phyloP scores from a whole-genome alignment of 2,797 vertebrate genomes.

The Coilia nasus region DNA sequence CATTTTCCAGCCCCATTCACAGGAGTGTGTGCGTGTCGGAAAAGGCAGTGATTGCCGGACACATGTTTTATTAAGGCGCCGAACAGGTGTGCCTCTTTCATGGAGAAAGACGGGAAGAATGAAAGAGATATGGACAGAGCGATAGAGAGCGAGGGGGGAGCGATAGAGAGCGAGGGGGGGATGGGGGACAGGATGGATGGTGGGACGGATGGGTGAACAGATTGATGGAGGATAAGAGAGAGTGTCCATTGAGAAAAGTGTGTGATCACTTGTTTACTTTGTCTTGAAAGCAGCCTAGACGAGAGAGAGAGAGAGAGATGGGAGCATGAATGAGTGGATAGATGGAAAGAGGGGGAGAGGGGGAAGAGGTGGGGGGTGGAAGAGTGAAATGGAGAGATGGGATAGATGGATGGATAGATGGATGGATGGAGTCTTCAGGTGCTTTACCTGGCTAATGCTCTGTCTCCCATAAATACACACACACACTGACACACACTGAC shows the following conservation, averaged over 20 bases:
- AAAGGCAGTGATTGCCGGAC: background rate
- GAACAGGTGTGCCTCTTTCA: slow-evolving; percentile 73
- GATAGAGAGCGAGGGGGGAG: too few species aligned
- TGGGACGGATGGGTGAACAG: slow-evolving; percentile 54
- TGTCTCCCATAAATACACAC: slow-evolving; percentile 17
- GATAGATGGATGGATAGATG: slow-evolving; percentile 17
- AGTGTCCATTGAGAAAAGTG: slow-evolving; percentile 76
- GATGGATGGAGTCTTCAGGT: slow-evolving; percentile 62
- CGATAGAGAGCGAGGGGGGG: background rate
- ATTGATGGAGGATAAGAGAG: slow-evolving; percentile 55
- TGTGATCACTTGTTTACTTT: slow-evolving; percentile 65
- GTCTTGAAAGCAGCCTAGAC: slow-evolving; percentile 63
- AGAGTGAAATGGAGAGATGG: slow-evolving; percentile 54
- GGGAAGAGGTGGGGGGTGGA: slow-evolving; percentile 50
- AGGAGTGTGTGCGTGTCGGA: slow-evolving; percentile 53
- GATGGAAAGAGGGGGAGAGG: slow-evolving; percentile 60
- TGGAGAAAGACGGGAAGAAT: background rate
- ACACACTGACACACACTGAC: background rate
- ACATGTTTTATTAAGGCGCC: slow-evolving; percentile 77
- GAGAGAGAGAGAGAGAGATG: slow-evolving; percentile 36
- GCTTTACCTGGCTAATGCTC: slow-evolving; percentile 74
- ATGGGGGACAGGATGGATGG: background rate
- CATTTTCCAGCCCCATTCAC: slow-evolving; percentile 67
- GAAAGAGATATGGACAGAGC: slow-evolving; percentile 40
- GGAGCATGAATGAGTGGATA: slow-evolving; percentile 63